Evolutionary conservation across 1,140 invertebrate species (phyloP), one percentile per base, ranked within the genome.

Genomic region (Holcopasites calliopsidis): DNA sequence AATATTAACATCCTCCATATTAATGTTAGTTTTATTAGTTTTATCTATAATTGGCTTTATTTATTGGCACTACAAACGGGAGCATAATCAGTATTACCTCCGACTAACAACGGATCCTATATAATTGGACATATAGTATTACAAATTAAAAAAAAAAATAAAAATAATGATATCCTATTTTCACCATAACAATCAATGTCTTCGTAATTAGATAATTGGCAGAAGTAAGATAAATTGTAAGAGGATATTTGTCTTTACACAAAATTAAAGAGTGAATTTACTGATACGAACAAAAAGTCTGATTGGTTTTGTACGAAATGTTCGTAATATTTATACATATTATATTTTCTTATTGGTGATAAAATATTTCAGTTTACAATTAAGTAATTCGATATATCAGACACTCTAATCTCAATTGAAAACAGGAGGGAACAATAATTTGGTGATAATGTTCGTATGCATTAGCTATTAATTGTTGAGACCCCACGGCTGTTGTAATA

Each of bases 11-110:
- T 85, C 85, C 23, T 90, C 87, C 2, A 85, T 89, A 61, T 54
- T 92, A 33, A 86, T 90, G 76, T 72, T 92, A 35, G 71, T 91
- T 64, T 52, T 90, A 52, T 31, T 91, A 31, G 76, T 89, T 10
- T 35, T 89, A 28, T 73, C 88, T 40, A 85, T 91, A 66, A 84
- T 91, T 35, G 77, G 71, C 54, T 88, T 91, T 72, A 79, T 90
- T 75, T 92, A 88, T 76, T 89, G 88, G 86, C 85, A 88, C 55
- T 84, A 88, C 40, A 91, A 86, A 83, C 85, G 82, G 78, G 83
- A 86, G 62, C 85, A 90, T 42, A 85, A 86, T 74, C 90, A 90
- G 84, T 90, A 91, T 90, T 91, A 91, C 50, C 83, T 88, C 54
- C 86, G 86, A 55, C 76, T 88, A 40, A 78, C 79, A 40, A 87